These are phyloP conservation scores for Ceyx melanurus DNA, from an alignment of 2,113 vertebrate species.

Conservation along the genomic window DNA sequence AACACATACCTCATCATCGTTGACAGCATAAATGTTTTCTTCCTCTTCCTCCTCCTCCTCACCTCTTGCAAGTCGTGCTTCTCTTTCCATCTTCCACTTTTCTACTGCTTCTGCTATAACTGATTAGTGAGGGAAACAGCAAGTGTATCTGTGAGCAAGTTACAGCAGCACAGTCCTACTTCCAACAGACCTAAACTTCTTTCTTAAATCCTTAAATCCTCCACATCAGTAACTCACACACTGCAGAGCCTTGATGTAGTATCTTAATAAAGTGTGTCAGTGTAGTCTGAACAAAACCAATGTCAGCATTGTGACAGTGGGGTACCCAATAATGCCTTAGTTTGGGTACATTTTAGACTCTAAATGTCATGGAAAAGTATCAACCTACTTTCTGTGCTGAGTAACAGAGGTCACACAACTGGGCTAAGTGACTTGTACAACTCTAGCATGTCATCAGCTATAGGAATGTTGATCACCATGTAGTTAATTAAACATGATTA, in stretches of 20 bases:
- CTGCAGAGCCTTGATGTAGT: not conserved
- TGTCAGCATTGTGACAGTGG: not conserved
- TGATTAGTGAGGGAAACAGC: constrained; percentile 35
- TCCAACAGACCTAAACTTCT: not conserved
- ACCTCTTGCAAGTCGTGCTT: constrained; percentile 78
- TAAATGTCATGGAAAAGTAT: not conserved
- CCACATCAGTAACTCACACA: accelerated
- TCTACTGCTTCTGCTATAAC: constrained; percentile 84
- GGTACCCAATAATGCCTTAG: not conserved
- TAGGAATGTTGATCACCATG: not conserved
- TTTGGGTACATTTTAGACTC: not conserved
- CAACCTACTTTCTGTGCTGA: not conserved
- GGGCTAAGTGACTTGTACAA: not conserved
- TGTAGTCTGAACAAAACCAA: not conserved
- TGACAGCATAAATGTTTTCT: constrained; percentile 87
- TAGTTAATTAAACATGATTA: not conserved
- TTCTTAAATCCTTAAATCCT: not conserved
- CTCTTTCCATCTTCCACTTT: constrained; percentile 88
- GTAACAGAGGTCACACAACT: not conserved
- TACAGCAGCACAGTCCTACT: not conserved
- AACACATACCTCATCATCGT: constrained; percentile 82
- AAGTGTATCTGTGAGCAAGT: not conserved
- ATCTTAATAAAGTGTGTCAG: not conserved
- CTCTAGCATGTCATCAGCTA: not conserved
- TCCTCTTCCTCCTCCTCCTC: constrained; percentile 89